Conservation (phyloP, 2,113 vertebrate genomes). For the Nycticorax nycticorax region DNA sequence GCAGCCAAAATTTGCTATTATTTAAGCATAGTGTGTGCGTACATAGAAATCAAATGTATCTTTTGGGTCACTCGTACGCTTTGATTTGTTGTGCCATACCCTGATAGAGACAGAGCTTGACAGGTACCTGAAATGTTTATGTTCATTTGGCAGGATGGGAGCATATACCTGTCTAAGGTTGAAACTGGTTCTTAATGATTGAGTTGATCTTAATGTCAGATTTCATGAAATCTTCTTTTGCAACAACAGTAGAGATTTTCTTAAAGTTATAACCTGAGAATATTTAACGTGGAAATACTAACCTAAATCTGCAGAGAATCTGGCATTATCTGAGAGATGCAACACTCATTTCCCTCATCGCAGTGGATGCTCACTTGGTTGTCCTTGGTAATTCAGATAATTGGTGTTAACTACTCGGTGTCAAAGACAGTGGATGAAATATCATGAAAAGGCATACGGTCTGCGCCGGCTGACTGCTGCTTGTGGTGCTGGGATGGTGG, state of each 20-base stretch:
- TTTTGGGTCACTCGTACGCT: background rate
- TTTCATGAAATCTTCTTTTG: background rate
- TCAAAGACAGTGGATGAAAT: background rate
- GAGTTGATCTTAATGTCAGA: background rate
- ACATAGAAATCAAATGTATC: background rate
- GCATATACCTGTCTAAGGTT: background rate
- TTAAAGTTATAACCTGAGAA: background rate
- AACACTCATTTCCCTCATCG: background rate
- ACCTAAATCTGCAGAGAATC: background rate
- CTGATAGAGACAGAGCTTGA: background rate
- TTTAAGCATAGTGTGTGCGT: background rate
- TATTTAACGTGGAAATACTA: background rate
- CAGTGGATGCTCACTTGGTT: background rate
- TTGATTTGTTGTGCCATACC: background rate
- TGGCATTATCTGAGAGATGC: background rate
- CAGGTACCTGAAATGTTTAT: background rate
- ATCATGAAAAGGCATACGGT: rapidly evolving
- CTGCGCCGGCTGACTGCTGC: background rate
- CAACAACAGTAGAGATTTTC: background rate
- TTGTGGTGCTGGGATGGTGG: background rate
- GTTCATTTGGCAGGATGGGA: background rate
- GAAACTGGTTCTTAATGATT: background rate
- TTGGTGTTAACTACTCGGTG: background rate
- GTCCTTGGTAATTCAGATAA: background rate
- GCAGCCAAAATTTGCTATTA: background rate